A percentile compares a stretch with the other conserved stretches of the same genome.
phyloP scores from a whole-genome alignment of 2,113 vertebrate genomes.

The Podarcis cretensis region DNA sequence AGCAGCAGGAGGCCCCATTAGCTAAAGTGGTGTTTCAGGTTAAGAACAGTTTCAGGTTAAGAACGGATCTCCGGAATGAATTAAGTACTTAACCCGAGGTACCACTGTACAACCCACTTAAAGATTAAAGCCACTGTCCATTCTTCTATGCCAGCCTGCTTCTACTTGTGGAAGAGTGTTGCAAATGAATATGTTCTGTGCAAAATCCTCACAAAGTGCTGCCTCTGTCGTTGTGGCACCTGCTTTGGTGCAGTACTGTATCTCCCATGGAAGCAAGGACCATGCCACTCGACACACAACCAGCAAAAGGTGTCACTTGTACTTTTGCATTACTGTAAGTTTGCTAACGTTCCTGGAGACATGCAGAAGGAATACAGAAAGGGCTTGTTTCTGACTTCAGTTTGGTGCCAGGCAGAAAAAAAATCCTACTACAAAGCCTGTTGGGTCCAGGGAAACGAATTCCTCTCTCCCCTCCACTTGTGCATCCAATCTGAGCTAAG shows the following conservation, averaged over 20 bases:
- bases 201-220: background rate
- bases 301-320: background rate
- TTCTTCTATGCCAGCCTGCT: background rate
- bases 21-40: no score
- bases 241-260: background rate
- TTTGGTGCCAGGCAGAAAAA: background rate
- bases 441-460: background rate
- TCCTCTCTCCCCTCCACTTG: no score
- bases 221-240: background rate
- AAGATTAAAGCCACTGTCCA: background rate
- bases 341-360: no score
- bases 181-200: background rate
- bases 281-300: background rate
- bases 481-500: constrained; percentile 34
- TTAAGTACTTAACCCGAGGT: no score
- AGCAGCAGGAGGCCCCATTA: no score
- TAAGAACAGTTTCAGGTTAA: no score
- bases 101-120: no score
- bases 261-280: background rate
- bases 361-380: no score
- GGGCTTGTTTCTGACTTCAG: no score
- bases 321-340: no score
- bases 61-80: no score
- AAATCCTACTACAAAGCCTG: background rate
- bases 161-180: background rate